Base-by-base conservation (phyloP, 2,797 vertebrate species). In the Stomatorhinus walkeri region DNA sequence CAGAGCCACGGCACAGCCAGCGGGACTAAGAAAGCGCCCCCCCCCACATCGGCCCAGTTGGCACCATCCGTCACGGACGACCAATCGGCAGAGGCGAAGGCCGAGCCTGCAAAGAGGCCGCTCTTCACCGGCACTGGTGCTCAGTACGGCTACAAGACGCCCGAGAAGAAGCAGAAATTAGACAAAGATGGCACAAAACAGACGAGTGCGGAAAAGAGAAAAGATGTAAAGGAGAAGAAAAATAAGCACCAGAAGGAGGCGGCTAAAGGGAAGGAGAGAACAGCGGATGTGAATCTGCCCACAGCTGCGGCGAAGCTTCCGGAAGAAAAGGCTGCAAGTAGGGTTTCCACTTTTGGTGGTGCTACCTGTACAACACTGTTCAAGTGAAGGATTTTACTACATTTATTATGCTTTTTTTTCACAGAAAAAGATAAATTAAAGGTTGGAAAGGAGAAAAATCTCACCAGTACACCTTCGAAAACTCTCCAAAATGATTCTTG, bases 241-340 rank as follows among this genome's bases (percentile, higher is more conserved):
- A 87, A 90, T 24, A 52, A 85, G 51, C 49, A 76, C 0, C 8
- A 36, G 7, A 83, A 89, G 83, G 68, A 90, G 28, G 88, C 88
- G 52, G 84, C 88, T 52, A 92, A 52, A 8, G 87, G 64, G 3
- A 89, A 28, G 51, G 90, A 91, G 83, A 87, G 24, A 40, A 28
- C 61, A 32, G 81, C 8, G 10, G 89, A 76, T n/a, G 51, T 87
- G 0, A 72, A 88, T 89, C 90, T 76, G 16, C 5, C 83, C 36
- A 48, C 46, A 1, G 91, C 76, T 48, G 79, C 3, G 6, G 43
- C 91, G 16, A 89, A 91, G 12, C 90, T 88, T 90, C 64, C 36
- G 3, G 76, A 88, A 48, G 88, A 90, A 2, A 84, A 92, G 89
- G 93, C 94, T 91, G 95, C 94, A 93, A 95, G 96, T 96, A 90